These are phyloP conservation scores for Arrhamphus sclerolepis DNA, from an alignment of 2,797 vertebrate genomes.

Conservation along the genomic window DNA sequence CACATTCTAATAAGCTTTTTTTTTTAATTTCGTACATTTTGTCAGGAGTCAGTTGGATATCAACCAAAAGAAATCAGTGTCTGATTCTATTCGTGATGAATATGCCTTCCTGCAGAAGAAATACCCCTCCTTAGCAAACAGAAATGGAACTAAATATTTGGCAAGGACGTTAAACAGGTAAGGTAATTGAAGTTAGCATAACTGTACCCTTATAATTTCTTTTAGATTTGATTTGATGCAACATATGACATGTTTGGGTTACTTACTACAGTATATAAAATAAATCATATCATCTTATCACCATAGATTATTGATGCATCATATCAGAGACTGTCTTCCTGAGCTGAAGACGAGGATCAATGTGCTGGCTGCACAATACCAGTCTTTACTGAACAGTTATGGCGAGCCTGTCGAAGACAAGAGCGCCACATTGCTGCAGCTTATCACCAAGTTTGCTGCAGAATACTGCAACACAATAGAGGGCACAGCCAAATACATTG, in stretches of 20 bases:
- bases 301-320: constrained; percentile 93
- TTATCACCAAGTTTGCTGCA: constrained; percentile 98
- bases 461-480: constrained; percentile 99
- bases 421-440: constrained; percentile 94
- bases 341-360: constrained; percentile 98
- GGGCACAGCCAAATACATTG: constrained; percentile 98
- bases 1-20: neutral
- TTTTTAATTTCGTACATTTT: constrained; percentile 2
- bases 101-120: constrained; percentile 96
- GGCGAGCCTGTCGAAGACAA: constrained; percentile 95
- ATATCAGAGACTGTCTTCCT: constrained; percentile 97
- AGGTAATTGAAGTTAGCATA: neutral
- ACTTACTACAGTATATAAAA: neutral
- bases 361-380: constrained; percentile 94
- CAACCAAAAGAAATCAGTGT: constrained; percentile 93
- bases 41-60: constrained; percentile 97
- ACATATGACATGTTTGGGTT: neutral
- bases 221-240: neutral
- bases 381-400: constrained; percentile 94
- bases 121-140: constrained; percentile 94
- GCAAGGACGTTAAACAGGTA: constrained; percentile 96
- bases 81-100: constrained; percentile 93
- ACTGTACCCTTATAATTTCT: neutral
- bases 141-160: constrained; percentile 97
- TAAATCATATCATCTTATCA: neutral